phyloP scores from a whole-genome alignment of 2,888 invertebrate genomes.

The Pollenia amentaria region DNA sequence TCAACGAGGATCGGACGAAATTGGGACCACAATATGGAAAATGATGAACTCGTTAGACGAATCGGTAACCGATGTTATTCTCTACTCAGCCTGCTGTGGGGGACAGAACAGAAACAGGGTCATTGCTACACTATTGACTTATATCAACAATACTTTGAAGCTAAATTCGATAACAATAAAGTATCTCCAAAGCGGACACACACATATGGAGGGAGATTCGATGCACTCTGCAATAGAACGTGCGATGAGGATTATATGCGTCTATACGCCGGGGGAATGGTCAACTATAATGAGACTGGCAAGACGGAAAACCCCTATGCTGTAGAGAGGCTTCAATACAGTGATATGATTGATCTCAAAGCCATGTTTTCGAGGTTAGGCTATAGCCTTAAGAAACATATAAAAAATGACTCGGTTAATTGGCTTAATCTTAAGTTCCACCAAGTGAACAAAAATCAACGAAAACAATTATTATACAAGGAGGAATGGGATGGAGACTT shows the following conservation, averaged over 20 bases:
- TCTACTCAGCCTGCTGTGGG: constrained; percentile 31
- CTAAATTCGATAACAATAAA: no score
- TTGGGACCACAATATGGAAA: constrained; percentile 37
- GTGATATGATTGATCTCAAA: no score
- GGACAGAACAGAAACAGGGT: constrained; percentile 28
- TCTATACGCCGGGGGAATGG: no score
- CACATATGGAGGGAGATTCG: constrained; percentile 52
- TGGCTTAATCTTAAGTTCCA: no score
- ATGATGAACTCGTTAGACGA: constrained; percentile 35
- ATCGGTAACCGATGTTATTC: constrained; percentile 44
- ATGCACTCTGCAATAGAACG: constrained; percentile 49
- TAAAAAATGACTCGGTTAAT: no score
- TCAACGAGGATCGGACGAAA: no score
- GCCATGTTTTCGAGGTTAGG: no score
- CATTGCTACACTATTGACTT: constrained; percentile 3
- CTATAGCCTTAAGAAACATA: no score
- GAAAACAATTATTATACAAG: no score
- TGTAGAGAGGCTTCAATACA: constrained; percentile 35
- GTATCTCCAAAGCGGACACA: no score
- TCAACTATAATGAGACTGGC: constrained; percentile 50
- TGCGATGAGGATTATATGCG: constrained; percentile 35
- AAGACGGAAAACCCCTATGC: constrained; percentile 51
- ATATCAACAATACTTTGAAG: constrained; percentile 18
- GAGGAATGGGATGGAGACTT: no score
- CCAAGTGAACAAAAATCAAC: no score